Evolutionary conservation across 2,113 vertebrate genomes (phyloP), one percentile per base, ranked within the genome.

Genomic region (Pollimyrus isidori): DNA sequence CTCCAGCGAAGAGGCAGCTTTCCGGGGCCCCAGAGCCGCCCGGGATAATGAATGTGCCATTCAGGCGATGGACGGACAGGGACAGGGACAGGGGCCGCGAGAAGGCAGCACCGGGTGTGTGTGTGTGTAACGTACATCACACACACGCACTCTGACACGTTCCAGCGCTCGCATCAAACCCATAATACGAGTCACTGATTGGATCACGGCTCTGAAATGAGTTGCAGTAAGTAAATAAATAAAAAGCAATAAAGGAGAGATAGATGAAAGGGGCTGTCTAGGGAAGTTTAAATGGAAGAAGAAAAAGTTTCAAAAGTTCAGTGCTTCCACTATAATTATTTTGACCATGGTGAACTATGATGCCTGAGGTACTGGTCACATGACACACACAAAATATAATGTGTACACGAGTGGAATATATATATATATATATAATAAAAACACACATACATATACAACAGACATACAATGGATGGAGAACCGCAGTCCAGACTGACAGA

Each of bases 151-250:
- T 17, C 62, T 13, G 62, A 46, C 87, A n/a, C 82, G 53, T 30
- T n/a, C 85, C 48, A 90, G 46, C 30, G 69, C 76, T 82, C 65
- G 45, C 89, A 82, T 52, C 45, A 56, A 90, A 87, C 35, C 89
- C 13, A 76, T 88, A 90, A 90, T 26, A 88, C 73, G 88, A 92
- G 92, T 93, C 93, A 95, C 94, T 93, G 94, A 95, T 95, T 91
- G 91, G 92, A 93, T 93, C 91, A 92, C 93, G 84, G 76, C 82
- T 91, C 90, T 91, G 92, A 92, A 93, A 95, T 94, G 93, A 95
- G 93, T 91, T 91, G 91, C 92, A 94, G 93, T 91, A 92, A 50
- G 49, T 88, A 90, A 92, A 92, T 91, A 94, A 94, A 90, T 88
- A 84, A 89, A 90, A 76, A 91, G 92, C 62, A 2, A 1, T 83